Conservation (phyloP, 2,113 vertebrate species). For the Vanacampus margaritifer region DNA sequence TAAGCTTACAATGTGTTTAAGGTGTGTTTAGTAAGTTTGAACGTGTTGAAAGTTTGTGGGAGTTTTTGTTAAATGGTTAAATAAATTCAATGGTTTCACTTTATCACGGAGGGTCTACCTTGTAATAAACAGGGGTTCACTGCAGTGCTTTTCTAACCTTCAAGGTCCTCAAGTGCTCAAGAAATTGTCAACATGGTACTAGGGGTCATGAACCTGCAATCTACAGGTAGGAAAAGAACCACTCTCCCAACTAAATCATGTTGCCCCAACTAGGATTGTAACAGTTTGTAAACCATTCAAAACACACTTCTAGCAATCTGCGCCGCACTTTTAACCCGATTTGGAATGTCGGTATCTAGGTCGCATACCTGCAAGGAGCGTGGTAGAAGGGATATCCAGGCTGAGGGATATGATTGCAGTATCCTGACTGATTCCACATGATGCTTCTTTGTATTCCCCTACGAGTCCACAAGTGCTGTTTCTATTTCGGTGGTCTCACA, state of each 20-base stretch:
- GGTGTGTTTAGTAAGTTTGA: no score
- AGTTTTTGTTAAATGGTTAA: no score
- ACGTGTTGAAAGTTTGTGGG: no score
- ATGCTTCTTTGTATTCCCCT: conserved; percentile 24
- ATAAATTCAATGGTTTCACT: no score
- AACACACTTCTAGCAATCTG: neutral
- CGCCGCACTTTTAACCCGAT: neutral
- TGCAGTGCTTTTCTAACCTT: no score
- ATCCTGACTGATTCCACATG: conserved; percentile 78
- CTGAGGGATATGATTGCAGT: conserved; percentile 74
- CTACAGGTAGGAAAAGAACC: neutral
- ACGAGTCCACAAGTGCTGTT: conserved; percentile 8
- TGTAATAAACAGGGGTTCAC: no score
- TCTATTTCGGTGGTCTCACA: conserved; percentile 23
- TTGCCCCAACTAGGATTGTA: neutral
- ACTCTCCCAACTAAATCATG: neutral
- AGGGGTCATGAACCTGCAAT: neutral
- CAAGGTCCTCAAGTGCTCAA: neutral
- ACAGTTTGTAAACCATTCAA: neutral
- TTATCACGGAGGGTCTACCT: no score
- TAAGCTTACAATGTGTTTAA: no score
- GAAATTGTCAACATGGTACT: neutral
- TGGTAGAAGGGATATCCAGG: conserved; percentile 79
- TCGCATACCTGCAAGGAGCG: conserved; percentile 79
- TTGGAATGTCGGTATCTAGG: neutral